Conservation (phyloP, 2,888 invertebrate genomes). For the Platerodrilus igneus region DNA sequence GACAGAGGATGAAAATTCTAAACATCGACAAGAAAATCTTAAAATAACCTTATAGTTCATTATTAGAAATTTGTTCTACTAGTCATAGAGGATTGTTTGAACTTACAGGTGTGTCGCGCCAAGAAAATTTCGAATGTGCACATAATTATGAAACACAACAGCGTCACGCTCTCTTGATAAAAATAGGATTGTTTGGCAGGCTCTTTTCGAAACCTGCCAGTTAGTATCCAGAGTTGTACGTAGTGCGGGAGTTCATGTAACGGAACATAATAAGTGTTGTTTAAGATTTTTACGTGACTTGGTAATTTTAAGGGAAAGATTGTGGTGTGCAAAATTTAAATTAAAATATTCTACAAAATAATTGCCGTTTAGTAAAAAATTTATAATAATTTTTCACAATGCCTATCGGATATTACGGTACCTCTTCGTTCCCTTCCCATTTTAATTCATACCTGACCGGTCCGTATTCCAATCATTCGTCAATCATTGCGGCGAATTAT, state of each 20-base stretch:
- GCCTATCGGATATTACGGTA: conserved; percentile 47
- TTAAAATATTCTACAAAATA: too few species aligned
- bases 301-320: too few species aligned
- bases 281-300: too few species aligned
- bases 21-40: too few species aligned
- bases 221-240: conserved; percentile 34
- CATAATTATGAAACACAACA: conserved; percentile 22
- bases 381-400: conserved; percentile 18
- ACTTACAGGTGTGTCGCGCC: conserved; percentile 28
- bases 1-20: too few species aligned
- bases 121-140: conserved; percentile 25
- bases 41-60: too few species aligned
- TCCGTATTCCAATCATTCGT: conserved; percentile 55
- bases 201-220: conserved; percentile 38
- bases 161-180: conserved; percentile 38
- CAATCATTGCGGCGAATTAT: conserved; percentile 42
- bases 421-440: conserved; percentile 56
- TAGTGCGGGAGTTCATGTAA: conserved; percentile 32
- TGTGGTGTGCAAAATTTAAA: too few species aligned
- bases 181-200: conserved; percentile 44
- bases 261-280: too few species aligned
- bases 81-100: too few species aligned
- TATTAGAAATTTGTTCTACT: too few species aligned
- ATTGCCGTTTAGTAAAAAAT: conserved; percentile 7
- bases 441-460: conserved; percentile 51